Base-by-base conservation (phyloP, 2,797 vertebrate species). In the Lycodopsis pacificus region DNA sequence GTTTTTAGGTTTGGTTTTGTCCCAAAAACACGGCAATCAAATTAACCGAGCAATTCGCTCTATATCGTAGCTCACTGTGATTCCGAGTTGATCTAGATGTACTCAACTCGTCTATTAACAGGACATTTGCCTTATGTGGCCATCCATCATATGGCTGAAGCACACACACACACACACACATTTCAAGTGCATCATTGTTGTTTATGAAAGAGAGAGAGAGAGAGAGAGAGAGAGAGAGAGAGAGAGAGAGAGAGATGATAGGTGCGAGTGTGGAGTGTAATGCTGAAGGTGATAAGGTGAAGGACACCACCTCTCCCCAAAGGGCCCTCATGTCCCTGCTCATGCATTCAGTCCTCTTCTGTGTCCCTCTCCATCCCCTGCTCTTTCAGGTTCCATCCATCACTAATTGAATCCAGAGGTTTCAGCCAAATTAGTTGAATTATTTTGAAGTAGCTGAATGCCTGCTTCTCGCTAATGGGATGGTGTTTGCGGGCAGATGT, bases 401-500 rank as follows among this genome's bases (percentile, higher is more conserved):
- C 85, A 88, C 89, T 92, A 90, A 93, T 93, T 91, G 81, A 92
- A 88, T 79, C 54, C 22, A 27, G 71, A 79, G 82, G 88, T 88
- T 88, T 88, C 80, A 87, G 83, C 79, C 74, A 87, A 92, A 93
- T 93, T 90, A 91, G 78, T 74, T 27, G 79, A 85, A 93, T 93
- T 93, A 80, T 90, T 91, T 92, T 93, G 85, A 90, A 92, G 84
- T 82, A 87, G 84, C 81, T 73, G 61, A 86, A 91, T 48, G 83
- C 68, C 79, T 83, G 77, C 84, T 89, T 89, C 82, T 76, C 42
- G 38, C 85, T 89, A 90, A 92, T 91, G 89, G 72, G 73, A 80
- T 73, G 81, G 73, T 58, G 82, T 89, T 90, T 80, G 91, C 56
- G 32, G 79, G 75, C 84, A 88, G 84, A 92, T 92, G 87, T 88